A percentile compares a stretch with the other conserved stretches of the same genome.
phyloP scores from a whole-genome alignment of 2,113 vertebrate species.

The Anhinga anhinga region DNA sequence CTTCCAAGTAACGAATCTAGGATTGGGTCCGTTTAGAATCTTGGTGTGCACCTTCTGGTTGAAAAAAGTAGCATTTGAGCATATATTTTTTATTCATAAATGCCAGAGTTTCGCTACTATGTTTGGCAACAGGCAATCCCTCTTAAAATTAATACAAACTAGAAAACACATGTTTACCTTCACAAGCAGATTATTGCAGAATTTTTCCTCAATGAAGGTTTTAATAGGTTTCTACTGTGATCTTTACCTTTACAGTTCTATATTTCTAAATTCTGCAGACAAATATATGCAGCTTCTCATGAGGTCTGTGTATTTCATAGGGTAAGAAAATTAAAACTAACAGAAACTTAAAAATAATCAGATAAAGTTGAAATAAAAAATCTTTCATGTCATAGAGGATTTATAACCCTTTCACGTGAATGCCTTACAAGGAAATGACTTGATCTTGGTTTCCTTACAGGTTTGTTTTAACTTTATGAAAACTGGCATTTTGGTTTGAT shows the following conservation, averaged over 20 bases:
- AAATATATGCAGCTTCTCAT: not conserved
- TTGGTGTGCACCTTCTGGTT: not conserved
- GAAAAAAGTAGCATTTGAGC: not conserved
- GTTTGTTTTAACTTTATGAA: not conserved
- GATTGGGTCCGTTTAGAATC: not conserved
- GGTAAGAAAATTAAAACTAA: not conserved
- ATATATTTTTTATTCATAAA: not conserved
- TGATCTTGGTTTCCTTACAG: not conserved
- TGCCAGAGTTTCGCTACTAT: not conserved
- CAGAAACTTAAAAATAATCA: not conserved
- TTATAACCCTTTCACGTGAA: not conserved
- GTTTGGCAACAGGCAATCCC: not conserved
- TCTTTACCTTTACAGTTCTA: not conserved
- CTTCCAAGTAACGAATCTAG: not conserved
- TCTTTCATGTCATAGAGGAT: not conserved
- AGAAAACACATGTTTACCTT: not conserved
- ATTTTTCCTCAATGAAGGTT: not conserved
- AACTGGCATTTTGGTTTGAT: not conserved
- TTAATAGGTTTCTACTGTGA: not conserved
- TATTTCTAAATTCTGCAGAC: not conserved
- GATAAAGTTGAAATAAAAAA: not conserved
- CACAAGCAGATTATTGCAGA: not conserved
- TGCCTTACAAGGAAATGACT: not conserved
- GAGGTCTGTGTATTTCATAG: not conserved
- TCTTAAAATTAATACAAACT: not conserved